Base-by-base conservation (phyloP, 2,888 invertebrate species). In the Stenoptilia bipunctidactyla region DNA sequence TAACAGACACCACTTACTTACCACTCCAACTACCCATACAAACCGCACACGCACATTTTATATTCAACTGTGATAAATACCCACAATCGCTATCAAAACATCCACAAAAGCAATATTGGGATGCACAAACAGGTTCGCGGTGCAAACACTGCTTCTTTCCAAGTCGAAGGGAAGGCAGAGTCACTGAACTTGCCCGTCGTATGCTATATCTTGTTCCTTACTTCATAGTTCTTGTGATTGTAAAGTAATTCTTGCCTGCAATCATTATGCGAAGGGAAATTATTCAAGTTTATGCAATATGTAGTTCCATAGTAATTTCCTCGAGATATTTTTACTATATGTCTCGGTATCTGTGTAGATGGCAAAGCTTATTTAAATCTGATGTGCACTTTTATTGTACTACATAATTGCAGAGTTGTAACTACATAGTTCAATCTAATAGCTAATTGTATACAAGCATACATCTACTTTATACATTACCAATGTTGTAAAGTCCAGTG, bases 131-230 rank as follows among this genome's bases (percentile, higher is more conserved):
- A 72, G 80, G 82, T 82, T 79, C 66, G 65, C 55, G 59, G 64
- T 58, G 70, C 68, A 73, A 71, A 67, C 66, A 70, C 68, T 71
- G 67, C 70, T 73, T 74, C 76, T 76, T 74, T 73, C 73, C 65
- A 63, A 68, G 69, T 68, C 66, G 64, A 64, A 71, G 74, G 73
- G 68, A 79, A 70, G 68, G 72, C 61, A 61, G 61, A 75, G 79
- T 80, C 80, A 79, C 55, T 80, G 80, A 80, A 80, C 80, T 75
- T 76, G 67, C 63, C 66, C 67, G 69, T 71, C 70, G 73, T 68
- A 65, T 63, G 69, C 65, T 66, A 61, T 65, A 67, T 68, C 72
- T 73, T 61, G 67, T 61, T 68, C 61, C 66, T 64, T 62, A 70
- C 74, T 71, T 75, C 74, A 70, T 71, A 72, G 72, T 69, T 70